Base-by-base conservation (phyloP, 2,888 invertebrate genomes). In the Apoda limacodes region DNA sequence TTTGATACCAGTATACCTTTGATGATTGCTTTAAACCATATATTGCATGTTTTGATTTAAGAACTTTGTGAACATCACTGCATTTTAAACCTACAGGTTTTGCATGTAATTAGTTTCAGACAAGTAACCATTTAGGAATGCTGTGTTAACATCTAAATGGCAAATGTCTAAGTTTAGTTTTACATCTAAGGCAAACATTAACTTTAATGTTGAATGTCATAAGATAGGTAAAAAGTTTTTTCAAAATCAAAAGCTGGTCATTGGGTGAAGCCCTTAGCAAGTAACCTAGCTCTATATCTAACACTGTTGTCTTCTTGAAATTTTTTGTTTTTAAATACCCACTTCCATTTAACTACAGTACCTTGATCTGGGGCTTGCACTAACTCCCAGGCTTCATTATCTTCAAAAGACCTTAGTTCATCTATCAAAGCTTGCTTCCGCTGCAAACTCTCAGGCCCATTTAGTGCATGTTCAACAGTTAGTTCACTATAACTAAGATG, bases 51-150 rank as follows among this genome's bases (percentile, higher is more conserved):
- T 22, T 21, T 11, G 22, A 22, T 10, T 9, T 12, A 21, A 24
- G 19, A 30, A 24, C 30, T 17, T 30, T 30, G 30, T n/a, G n/a
- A n/a, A n/a, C n/a, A n/a, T n/a, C n/a, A n/a, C n/a, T 30, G 14
- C 7, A 5, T 10, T 29, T 15, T 15, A 29, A 29, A 29, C 14
- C 22, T 23, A 23, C 23, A 23, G 30, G 30, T 30, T 30, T 12
- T 22, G 14, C 29, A 38, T 35, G 12, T 32, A 38, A n/a, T 27
- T 30, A 10, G 22, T 27, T 30, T 38, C 30, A 29, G 22, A 25
- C 11, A 38, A 30, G 17, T 24, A 32, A 22, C 38, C 30, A 34
- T 35, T 38, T 19, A 34, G 21, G 29, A 38, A 35, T 22, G 35
- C 32, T 32, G 35, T 38, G 24, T 19, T 13, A 7, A 38, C 28